These are phyloP conservation scores for Antitype chi DNA, from an alignment of 2,888 invertebrate species.

Conservation along the genomic window DNA sequence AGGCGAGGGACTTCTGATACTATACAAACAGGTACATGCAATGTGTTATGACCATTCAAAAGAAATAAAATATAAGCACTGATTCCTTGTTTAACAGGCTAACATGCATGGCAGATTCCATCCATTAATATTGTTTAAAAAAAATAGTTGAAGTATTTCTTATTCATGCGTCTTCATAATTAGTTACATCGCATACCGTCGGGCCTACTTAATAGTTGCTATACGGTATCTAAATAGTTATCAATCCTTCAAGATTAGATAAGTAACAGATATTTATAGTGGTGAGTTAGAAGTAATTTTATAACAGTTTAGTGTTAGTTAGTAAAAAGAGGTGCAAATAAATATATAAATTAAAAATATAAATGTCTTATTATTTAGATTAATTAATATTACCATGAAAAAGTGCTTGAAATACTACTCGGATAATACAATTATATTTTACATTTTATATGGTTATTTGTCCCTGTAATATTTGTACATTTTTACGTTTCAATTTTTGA, in stretches of 20 bases:
- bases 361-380: not conserved
- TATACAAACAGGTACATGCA: constrained; percentile 83
- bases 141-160: constrained; percentile 20
- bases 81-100: constrained; percentile 60
- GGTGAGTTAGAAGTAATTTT: constrained; percentile 16
- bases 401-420: constrained; percentile 26
- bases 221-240: constrained; percentile 26
- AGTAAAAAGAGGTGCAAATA: constrained; percentile 6
- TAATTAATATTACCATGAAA: not conserved
- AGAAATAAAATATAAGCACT: constrained; percentile 76
- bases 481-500: constrained; percentile 7
- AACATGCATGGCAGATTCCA: constrained; percentile 64
- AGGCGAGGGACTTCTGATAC: constrained; percentile 76
- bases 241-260: constrained; percentile 52
- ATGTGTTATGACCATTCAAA: constrained; percentile 81
- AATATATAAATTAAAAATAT: not conserved
- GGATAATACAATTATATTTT: constrained; percentile 19
- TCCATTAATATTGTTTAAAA: constrained; percentile 33
- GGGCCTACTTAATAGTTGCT: constrained; percentile 29
- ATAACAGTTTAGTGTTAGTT: constrained; percentile 13
- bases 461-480: constrained; percentile 49
- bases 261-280: constrained; percentile 30
- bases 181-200: constrained; percentile 31
- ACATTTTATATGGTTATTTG: not conserved
- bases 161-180: constrained; percentile 54